Evolutionary conservation across 2,888 invertebrate genomes (phyloP), one percentile per base, ranked within the genome.

Genomic region (Chymomyza caudatula): DNA sequence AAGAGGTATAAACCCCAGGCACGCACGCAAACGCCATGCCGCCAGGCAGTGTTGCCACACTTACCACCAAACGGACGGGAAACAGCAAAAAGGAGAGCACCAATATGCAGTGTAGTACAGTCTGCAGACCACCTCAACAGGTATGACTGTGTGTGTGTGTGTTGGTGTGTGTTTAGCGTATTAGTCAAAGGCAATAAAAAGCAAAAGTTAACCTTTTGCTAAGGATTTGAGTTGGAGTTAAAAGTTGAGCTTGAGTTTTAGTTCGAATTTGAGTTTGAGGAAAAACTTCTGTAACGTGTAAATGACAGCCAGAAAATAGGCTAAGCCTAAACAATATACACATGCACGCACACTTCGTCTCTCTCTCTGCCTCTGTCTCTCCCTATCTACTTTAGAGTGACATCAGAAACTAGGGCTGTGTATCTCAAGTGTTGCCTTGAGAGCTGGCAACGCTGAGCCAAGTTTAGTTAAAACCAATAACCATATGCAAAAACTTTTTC

Each of bases 251-350:
- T 79, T 74, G 68, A 74, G 58, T 68, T 69, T 47, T 37, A 61
- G 70, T 78, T 81, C 73, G 60, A 62, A 77, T 76, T 78, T 84
- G 22, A 59, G 59, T 42, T 37, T 59, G 20, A 25, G 69, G 73
- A 73, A 76, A 76, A 74, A 74, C 75, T 77, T 77, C 69, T 84
- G 69, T 70, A 73, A 84, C 82, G 83, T 83, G 81, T 67, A 80
- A 77, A 77, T 77, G 81, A 78, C 76, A 81, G 73, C 64, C 65
- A 63, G 67, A 43, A 74, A 74, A 71, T 75, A 65, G 74, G 69
- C 63, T 65, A 64, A 69, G 64, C 58, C 74, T 55, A 63, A 67
- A 49, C 29, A 15, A 58, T 29, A 52, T 49, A 58, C 58, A 62
- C 54, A 20, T n/a, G 54, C 11, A 20, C 20, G 3, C n/a, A 23